Evolutionary conservation across 2,113 vertebrate genomes (phyloP), one percentile per base, ranked within the genome.

Genomic region (Puntigrus tetrazona): DNA sequence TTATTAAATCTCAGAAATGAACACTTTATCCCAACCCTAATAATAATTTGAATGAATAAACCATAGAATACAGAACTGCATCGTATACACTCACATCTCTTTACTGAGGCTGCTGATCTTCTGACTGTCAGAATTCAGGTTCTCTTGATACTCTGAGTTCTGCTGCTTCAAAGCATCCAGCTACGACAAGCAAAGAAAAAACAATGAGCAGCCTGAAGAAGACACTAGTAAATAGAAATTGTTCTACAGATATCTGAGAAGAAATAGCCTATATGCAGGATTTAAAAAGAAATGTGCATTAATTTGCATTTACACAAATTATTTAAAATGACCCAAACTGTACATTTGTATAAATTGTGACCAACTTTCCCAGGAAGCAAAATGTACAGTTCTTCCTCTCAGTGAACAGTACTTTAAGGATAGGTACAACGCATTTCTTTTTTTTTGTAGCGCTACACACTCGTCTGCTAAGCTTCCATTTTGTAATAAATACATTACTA

Each of bases 131-230:
- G 91, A 92, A 34, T 88, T 92, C 82, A 96, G 93, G 55, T 97
- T 95, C 84, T 97, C 95, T 89, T 95, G 91, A 3, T 94, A 92
- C 91, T 94, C 96, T 52, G 94, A 90, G 91, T 95, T 96, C 89
- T 96, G 96, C 89, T 96, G 92, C 81, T 94, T 96, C 80, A 97
- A 87, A 27, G 87, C 81, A 74, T 96, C 95, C 91, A 99, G 86
- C 97, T 98, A 91, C 70, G 89, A 73, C 59, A 87, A 6, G 16
- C 5, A 43, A 25, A 50, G 25, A 75, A 13, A 75, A 29, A 18
- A 50, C 14, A 20, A 50, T 75, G 73, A 75, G 73, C n/a, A 50
- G 13, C 65, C 10, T 69, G 29, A 69, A 69, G 34, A 18, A 69
- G 36, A 36, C 67, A 38, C 34, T 14, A 45, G n/a, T 43, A 7